These are phyloP conservation scores for Drosophila melanocephala DNA, from an alignment of 2,888 invertebrate species.

Conservation along the genomic window DNA sequence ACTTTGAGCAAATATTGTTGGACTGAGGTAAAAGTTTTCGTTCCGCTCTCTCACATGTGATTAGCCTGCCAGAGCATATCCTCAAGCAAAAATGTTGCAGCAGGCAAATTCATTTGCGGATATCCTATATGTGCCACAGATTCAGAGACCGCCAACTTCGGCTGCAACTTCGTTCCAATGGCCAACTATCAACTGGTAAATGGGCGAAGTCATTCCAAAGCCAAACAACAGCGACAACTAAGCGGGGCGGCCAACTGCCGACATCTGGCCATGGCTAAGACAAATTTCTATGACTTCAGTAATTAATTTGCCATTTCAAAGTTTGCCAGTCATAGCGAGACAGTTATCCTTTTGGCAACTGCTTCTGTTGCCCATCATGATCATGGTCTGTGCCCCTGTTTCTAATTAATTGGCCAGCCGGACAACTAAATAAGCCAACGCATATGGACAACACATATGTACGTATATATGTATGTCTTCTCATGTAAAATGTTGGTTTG, in stretches of 20 bases:
- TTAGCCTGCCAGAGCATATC: conserved; percentile 72
- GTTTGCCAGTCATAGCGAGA: conserved; percentile 58
- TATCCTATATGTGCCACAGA: conserved; percentile 50
- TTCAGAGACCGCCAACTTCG: conserved; percentile 13
- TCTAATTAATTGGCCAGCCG: conserved; percentile 75
- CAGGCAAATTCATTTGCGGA: conserved; percentile 71
- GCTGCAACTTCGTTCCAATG: conserved; percentile 39
- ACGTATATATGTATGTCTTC: neutral
- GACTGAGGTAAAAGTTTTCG: conserved; percentile 64
- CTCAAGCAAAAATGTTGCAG: conserved; percentile 70
- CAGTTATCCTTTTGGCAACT: conserved; percentile 47
- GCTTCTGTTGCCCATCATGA: conserved; percentile 42
- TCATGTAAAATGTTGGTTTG: conserved; percentile 7
- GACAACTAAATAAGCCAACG: conserved; percentile 53
- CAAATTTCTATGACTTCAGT: conserved; percentile 78
- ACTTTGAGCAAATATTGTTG: conserved; percentile 80
- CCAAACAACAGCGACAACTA: conserved; percentile 71
- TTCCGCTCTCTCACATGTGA: conserved; percentile 58
- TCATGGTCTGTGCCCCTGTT: conserved; percentile 51
- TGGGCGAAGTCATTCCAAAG: conserved; percentile 67
- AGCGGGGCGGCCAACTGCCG: conserved; percentile 8
- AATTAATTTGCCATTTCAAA: conserved; percentile 80
- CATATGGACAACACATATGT: conserved; percentile 51
- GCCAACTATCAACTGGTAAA: conserved; percentile 37
- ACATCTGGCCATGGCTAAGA: conserved; percentile 48